These are phyloP conservation scores for Dioctria rufipes DNA, from an alignment of 2,888 invertebrate species.

Conservation along the genomic window DNA sequence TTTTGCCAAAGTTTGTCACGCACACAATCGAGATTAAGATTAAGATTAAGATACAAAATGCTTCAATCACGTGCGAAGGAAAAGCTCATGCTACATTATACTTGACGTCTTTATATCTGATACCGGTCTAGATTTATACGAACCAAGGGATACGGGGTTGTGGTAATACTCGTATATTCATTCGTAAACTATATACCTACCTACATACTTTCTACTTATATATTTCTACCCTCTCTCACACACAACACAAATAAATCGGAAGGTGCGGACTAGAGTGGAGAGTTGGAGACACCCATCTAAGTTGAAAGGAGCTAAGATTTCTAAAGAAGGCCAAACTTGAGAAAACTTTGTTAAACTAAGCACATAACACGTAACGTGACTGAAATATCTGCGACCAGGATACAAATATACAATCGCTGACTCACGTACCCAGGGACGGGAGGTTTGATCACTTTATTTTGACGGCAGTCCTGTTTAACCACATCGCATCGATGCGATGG, in stretches of 20 bases:
- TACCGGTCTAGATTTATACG: background rate
- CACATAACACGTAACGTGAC: constrained; percentile 59
- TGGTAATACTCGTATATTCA: too few species aligned
- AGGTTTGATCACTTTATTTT: constrained; percentile 53
- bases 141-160: background rate
- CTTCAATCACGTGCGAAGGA: constrained; percentile 57
- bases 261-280: constrained; percentile 26
- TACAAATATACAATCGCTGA: constrained; percentile 35
- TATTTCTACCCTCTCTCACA: too few species aligned
- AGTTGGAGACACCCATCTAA: constrained; percentile 16
- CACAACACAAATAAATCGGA: constrained; percentile 32
- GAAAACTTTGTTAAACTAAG: constrained; percentile 58
- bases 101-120: constrained; percentile 24
- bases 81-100: constrained; percentile 38
- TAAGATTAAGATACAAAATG: constrained; percentile 56
- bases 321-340: constrained; percentile 51
- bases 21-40: constrained; percentile 53
- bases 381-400: constrained; percentile 53
- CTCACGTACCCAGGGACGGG: constrained; percentile 46
- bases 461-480: constrained; percentile 50
- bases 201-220: background rate
- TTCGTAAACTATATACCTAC: too few species aligned
- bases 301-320: constrained; percentile 47
- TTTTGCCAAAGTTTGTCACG: constrained; percentile 57
- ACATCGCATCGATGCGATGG: background rate